A percentile compares a stretch with the other conserved stretches of the same genome.
Evolutionary conservation across 2,113 vertebrate species (phyloP).

Genomic region (Crotalus horridus): DNA sequence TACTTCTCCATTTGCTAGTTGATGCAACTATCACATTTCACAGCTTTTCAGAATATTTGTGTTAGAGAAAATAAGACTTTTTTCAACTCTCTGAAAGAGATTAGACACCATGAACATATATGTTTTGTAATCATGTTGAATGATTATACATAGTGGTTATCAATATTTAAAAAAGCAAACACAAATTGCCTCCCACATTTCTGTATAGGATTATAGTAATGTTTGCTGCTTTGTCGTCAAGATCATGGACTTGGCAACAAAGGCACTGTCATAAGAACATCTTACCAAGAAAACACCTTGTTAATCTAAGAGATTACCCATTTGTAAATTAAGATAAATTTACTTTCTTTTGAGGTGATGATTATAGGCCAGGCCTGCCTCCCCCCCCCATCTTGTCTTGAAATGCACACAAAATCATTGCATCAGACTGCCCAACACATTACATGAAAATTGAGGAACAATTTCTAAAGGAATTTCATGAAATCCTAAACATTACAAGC

Average conservation of each 20-base stretch:
- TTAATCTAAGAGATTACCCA: not conserved
- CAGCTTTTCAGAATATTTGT: not conserved
- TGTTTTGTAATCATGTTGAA: not conserved
- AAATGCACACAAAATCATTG: not conserved
- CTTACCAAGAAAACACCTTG: not conserved
- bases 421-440: not conserved
- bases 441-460: not conserved
- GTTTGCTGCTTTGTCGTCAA: not conserved
- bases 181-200: not conserved
- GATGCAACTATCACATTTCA: not conserved
- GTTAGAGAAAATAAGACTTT: rapidly evolving
- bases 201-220: not conserved
- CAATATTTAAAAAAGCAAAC: not conserved
- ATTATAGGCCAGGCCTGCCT: not conserved
- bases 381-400: not conserved
- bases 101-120: not conserved
- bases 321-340: not conserved
- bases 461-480: not conserved
- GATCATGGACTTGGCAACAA: not conserved
- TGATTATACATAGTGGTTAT: not conserved
- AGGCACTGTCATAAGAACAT: not conserved
- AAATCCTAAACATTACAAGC: not conserved
- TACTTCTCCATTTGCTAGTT: not conserved
- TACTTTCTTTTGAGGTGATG: not conserved
- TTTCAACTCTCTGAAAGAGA: not conserved